Conservation (phyloP, 1,140 invertebrate species). For the Drosophila oshimai region DNA sequence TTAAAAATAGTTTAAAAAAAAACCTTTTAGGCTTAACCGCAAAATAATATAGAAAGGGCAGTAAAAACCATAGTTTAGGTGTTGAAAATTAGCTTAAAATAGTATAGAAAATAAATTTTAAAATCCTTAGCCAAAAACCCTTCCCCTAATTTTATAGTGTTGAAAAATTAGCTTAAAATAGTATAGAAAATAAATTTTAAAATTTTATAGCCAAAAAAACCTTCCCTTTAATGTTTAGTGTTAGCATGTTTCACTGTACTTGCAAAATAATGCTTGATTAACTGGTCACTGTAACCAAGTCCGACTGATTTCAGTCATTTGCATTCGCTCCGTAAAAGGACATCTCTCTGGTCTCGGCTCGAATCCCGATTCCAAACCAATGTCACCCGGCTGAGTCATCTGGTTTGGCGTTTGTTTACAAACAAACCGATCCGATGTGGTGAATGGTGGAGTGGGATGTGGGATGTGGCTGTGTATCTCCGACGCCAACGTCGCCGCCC, state of each 20-base stretch:
- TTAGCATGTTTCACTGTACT: neutral
- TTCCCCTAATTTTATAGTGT: no score
- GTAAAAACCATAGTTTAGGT: no score
- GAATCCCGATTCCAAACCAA: conserved; percentile 10
- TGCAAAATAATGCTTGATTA: neutral
- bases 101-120: neutral
- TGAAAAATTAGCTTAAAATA: neutral
- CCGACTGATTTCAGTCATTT: conserved; percentile 13
- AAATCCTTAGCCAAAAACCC: neutral
- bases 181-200: neutral
- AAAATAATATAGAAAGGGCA: no score
- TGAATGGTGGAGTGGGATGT: conserved; percentile 19
- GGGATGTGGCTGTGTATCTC: conserved; percentile 16
- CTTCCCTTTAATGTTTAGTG: no score
- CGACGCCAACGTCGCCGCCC: conserved; percentile 25
- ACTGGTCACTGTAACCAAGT: conserved; percentile 1
- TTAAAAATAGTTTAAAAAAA: no score
- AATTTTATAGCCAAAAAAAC: neutral
- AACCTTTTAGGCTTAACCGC: no score
- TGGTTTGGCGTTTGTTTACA: conserved; percentile 65
- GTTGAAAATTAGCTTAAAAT: neutral
- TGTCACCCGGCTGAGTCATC: conserved; percentile 59
- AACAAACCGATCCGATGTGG: conserved; percentile 54
- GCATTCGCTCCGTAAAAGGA: conserved; percentile 30
- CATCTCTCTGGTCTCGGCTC: conserved; percentile 5